A percentile compares a stretch with the other conserved stretches of the same genome.
Conservation (phyloP, 2,797 vertebrate genomes). For the Phrynocephalus guinanensis region DNA sequence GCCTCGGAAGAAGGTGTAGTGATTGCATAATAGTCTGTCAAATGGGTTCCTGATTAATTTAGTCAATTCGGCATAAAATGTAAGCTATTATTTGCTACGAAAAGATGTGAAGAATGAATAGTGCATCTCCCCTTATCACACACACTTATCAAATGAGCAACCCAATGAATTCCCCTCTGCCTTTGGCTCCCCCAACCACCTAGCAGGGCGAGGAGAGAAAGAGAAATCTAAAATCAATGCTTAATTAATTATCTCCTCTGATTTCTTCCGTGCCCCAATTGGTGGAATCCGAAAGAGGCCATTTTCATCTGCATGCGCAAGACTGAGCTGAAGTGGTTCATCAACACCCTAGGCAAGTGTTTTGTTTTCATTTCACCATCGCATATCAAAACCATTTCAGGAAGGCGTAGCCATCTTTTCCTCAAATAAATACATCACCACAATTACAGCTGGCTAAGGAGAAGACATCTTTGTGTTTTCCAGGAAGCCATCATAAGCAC, state of each 20-base stretch:
- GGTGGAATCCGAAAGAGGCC: constrained; percentile 27
- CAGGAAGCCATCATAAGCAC: background rate
- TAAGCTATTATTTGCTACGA: constrained; percentile 73
- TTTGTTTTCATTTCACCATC: background rate
- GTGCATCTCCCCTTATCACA: constrained; percentile 41
- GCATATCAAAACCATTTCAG: background rate
- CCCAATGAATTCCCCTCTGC: constrained; percentile 30
- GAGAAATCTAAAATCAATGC: constrained; percentile 27
- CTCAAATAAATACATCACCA: background rate
- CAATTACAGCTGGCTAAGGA: background rate
- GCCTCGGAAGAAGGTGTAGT: constrained; percentile 70
- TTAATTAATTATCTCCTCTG: constrained; percentile 40
- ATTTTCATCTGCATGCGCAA: constrained; percentile 24
- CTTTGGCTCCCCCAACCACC: background rate
- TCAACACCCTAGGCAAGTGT: background rate
- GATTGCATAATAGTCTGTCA: constrained; percentile 71
- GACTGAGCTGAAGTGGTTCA: background rate
- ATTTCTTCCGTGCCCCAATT: constrained; percentile 22
- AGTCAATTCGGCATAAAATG: constrained; percentile 66
- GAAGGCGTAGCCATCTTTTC: background rate
- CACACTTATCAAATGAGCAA: constrained; percentile 43
- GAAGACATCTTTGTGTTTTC: background rate
- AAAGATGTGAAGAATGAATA: constrained; percentile 56
- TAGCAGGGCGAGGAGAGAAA: constrained; percentile 19
- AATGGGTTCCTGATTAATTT: constrained; percentile 72